Percentiles rank a stretch among this genome's conserved stretches.
These are phyloP conservation scores for Raphicerus campestris DNA, from an alignment of 2,113 vertebrate genomes.

Conservation along the genomic window DNA sequence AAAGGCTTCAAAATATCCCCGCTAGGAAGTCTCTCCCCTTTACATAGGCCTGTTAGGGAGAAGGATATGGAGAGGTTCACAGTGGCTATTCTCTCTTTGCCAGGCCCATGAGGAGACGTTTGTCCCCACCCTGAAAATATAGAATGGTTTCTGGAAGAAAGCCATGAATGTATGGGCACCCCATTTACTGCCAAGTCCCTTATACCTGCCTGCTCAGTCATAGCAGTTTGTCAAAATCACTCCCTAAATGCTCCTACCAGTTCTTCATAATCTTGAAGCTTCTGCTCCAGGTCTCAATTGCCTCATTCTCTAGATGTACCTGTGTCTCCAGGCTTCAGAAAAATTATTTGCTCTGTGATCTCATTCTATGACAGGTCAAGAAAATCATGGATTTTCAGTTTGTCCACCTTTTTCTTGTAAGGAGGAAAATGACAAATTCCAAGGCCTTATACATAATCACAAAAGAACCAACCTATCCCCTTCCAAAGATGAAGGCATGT, in stretches of 20 bases:
- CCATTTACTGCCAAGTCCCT: background rate
- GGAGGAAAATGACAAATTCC: background rate
- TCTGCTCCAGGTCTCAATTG: background rate
- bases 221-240: background rate
- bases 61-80: background rate
- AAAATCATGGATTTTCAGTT: background rate
- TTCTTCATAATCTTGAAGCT: background rate
- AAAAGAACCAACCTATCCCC: background rate
- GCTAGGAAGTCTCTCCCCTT: background rate
- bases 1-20: background rate
- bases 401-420: background rate
- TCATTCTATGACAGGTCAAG: background rate
- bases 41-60: background rate
- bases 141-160: background rate
- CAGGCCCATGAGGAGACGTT: background rate
- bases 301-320: background rate
- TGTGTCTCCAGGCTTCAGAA: background rate
- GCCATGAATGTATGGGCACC: background rate
- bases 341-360: background rate
- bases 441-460: background rate
- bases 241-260: background rate
- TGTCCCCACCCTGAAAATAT: background rate
- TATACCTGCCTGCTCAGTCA: no score
- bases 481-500: background rate
- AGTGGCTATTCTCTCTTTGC: background rate